These are phyloP conservation scores for Desmodus rotundus DNA, from an alignment of 2,113 vertebrate genomes.

Conservation along the genomic window DNA sequence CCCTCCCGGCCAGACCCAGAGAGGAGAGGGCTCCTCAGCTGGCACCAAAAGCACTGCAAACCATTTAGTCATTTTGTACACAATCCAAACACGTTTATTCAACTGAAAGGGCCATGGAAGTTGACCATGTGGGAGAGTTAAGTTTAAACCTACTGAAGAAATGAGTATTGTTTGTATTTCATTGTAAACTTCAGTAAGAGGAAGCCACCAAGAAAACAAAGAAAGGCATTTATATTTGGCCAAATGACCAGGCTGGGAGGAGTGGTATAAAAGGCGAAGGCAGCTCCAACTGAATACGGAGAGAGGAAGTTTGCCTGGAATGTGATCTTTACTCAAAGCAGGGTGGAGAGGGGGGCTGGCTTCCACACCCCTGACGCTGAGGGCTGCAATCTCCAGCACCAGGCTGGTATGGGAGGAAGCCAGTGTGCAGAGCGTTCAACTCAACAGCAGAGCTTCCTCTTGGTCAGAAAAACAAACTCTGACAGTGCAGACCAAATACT, in stretches of 20 bases:
- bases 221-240: neutral
- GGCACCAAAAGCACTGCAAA: neutral
- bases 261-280: neutral
- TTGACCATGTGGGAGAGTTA: neutral
- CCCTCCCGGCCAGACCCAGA: neutral
- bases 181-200: neutral
- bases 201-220: neutral
- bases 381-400: neutral
- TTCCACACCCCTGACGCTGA: neutral
- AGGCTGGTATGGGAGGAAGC: neutral
- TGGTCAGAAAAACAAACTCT: neutral
- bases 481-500: neutral
- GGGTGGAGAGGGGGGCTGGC: too few species aligned
- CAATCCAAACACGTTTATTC: neutral
- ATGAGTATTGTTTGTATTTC: neutral
- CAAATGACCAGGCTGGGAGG: neutral
- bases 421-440: neutral
- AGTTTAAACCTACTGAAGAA: neutral
- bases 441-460: neutral
- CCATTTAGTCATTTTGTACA: neutral
- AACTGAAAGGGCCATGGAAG: neutral
- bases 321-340: neutral
- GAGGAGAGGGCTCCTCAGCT: too few species aligned
- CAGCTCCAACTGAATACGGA: neutral
- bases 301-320: neutral